Evolutionary conservation across 2,888 invertebrate genomes (phyloP).

Genomic region (Dicycla oo): DNA sequence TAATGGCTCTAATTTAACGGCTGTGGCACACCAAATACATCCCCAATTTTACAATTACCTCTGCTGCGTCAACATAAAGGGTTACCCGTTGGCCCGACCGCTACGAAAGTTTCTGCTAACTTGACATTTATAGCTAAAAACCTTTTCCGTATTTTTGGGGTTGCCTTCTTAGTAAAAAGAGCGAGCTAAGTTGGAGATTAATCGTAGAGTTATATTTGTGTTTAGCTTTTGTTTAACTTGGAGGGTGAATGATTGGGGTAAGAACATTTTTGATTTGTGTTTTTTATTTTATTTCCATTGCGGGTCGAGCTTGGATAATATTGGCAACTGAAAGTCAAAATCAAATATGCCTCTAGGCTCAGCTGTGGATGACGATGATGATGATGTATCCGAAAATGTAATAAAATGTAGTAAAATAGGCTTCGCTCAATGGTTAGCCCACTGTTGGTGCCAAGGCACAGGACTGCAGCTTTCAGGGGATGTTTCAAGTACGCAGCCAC

Average conservation of each 20-base stretch:
- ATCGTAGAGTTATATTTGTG: slow-evolving; percentile 31
- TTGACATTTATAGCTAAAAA: slow-evolving; percentile 56
- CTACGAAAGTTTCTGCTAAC: slow-evolving; percentile 49
- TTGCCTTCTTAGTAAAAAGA: slow-evolving; percentile 13
- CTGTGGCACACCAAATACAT: slow-evolving; percentile 47
- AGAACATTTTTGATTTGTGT: background rate
- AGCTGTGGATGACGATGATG: background rate
- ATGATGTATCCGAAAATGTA: background rate
- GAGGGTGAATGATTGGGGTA: background rate
- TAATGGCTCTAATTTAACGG: slow-evolving; percentile 69
- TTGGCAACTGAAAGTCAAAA: background rate
- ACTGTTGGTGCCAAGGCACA: no score
- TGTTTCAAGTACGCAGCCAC: no score
- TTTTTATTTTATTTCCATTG: background rate
- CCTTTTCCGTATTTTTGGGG: slow-evolving; percentile 46
- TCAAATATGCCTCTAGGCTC: background rate
- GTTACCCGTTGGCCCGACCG: slow-evolving; percentile 44
- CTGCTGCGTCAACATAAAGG: slow-evolving; percentile 63
- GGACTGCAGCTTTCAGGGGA: no score
- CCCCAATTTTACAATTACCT: slow-evolving; percentile 65
- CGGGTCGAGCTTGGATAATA: no score
- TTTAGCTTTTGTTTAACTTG: slow-evolving; percentile 17
- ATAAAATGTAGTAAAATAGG: no score
- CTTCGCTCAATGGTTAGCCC: no score
- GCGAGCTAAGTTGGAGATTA: slow-evolving; percentile 33